Conservation (phyloP, 2,888 invertebrate species). For the Andrena marginata region DNA sequence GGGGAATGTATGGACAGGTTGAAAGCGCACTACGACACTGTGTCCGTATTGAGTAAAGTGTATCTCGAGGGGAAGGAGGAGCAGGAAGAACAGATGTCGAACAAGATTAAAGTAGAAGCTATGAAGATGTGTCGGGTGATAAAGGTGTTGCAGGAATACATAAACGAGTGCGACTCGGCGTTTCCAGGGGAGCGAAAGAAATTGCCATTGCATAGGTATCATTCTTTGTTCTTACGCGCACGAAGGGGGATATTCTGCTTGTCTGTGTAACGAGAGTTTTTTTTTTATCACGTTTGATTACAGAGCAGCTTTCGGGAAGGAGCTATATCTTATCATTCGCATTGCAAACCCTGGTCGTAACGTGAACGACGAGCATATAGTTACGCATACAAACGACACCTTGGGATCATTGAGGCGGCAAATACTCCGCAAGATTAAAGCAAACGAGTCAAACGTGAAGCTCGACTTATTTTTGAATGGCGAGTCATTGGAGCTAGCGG, state of each 20-base stretch:
- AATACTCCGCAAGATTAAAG: conserved; percentile 89
- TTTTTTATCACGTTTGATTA: conserved; percentile 67
- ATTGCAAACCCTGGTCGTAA: conserved; percentile 95
- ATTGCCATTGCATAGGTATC: conserved; percentile 92
- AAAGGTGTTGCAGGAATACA: conserved; percentile 97
- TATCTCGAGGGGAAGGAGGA: conserved; percentile 83
- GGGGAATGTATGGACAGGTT: conserved; percentile 96
- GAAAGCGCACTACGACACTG: conserved; percentile 94
- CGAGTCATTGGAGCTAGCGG: conserved; percentile 94
- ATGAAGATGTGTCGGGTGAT: conserved; percentile 96
- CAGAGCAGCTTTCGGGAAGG: conserved; percentile 96
- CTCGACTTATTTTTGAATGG: conserved; percentile 96
- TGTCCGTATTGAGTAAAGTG: conserved; percentile 88
- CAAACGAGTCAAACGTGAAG: conserved; percentile 91
- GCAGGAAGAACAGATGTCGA: conserved; percentile 84
- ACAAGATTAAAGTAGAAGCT: conserved; percentile 89
- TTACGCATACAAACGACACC: conserved; percentile 97
- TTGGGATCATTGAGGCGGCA: conserved; percentile 93
- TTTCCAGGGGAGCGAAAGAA: conserved; percentile 95
- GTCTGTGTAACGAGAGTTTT: conserved; percentile 16
- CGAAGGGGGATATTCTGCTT: conserved; percentile 5
- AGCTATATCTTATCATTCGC: conserved; percentile 94
- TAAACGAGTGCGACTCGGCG: conserved; percentile 96
- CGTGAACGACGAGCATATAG: conserved; percentile 96
- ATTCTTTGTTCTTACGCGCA: conserved; percentile 8